Evolutionary conservation across 2,888 invertebrate genomes (phyloP).

Genomic region (Leucoma salicis): DNA sequence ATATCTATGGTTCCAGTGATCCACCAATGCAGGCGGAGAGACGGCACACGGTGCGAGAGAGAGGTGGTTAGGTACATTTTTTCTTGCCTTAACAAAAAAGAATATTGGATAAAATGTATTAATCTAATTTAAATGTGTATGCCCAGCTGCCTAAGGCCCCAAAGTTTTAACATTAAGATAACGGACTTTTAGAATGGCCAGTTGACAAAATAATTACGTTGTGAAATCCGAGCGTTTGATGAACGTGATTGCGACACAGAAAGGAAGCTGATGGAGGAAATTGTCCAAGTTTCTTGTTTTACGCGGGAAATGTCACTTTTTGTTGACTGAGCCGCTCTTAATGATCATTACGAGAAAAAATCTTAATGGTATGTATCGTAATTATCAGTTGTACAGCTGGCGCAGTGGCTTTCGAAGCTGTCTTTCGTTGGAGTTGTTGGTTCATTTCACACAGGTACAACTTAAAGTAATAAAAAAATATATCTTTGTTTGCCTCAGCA

Average conservation of each 20-base stretch:
- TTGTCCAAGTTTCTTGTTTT: conserved; percentile 10
- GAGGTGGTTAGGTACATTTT: no score
- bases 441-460: no score
- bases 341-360: conserved; percentile 6
- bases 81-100: no score
- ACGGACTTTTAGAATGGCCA: neutral
- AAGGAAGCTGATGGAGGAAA: conserved; percentile 6
- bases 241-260: conserved; percentile 7
- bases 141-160: neutral
- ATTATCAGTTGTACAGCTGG: neutral
- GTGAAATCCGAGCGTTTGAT: conserved; percentile 6
- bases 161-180: neutral
- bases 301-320: conserved; percentile 7
- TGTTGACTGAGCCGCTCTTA: conserved; percentile 3
- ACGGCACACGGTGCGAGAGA: no score
- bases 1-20: no score
- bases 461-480: no score
- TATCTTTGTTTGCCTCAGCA: no score
- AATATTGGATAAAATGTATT: neutral
- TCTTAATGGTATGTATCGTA: neutral
- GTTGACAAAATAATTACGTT: neutral
- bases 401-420: neutral
- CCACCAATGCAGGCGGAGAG: no score
- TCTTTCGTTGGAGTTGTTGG: no score
- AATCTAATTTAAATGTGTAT: neutral